phyloP scores from a whole-genome alignment of 2,888 invertebrate genomes.

The Beris morrisii region DNA sequence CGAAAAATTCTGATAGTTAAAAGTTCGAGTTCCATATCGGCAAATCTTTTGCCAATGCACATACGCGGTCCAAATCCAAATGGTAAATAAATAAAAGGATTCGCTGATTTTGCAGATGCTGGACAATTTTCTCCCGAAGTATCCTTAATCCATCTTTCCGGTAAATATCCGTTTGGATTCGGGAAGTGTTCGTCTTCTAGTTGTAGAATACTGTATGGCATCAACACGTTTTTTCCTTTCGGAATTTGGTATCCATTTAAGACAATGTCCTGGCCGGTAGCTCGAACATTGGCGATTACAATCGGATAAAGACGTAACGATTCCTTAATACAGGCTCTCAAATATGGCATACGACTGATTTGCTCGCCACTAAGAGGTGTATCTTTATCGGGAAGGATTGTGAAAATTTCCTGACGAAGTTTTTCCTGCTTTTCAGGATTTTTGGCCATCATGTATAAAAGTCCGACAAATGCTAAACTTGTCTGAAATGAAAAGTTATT shows the following conservation, averaged over 20 bases:
- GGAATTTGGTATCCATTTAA: slow-evolving; percentile 64
- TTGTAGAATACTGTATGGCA: not conserved
- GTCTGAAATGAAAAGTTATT: slow-evolving; percentile 63
- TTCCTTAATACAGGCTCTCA: slow-evolving; percentile 71
- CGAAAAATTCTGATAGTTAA: slow-evolving; percentile 55
- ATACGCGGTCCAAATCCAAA: slow-evolving; percentile 73
- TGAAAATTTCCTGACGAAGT: slow-evolving; percentile 58
- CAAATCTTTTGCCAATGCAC: slow-evolving; percentile 73
- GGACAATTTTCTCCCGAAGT: slow-evolving; percentile 40
- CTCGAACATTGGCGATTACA: slow-evolving; percentile 60
- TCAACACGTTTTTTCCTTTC: slow-evolving; percentile 51
- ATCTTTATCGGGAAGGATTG: slow-evolving; percentile 49
- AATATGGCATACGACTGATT: slow-evolving; percentile 59
- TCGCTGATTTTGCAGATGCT: slow-evolving; percentile 36
- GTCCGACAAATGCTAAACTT: slow-evolving; percentile 59
- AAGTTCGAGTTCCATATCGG: slow-evolving; percentile 70
- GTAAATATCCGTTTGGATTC: slow-evolving; percentile 64
- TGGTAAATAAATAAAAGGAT: slow-evolving; percentile 58
- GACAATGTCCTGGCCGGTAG: slow-evolving; percentile 59
- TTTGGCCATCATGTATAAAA: slow-evolving; percentile 62
- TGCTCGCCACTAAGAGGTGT: slow-evolving; percentile 51
- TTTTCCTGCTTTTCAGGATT: slow-evolving; percentile 64
- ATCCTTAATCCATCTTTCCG: slow-evolving; percentile 71
- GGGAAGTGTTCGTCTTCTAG: not conserved
- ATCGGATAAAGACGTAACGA: slow-evolving; percentile 62